Evolutionary conservation across 2,113 vertebrate genomes (phyloP).

Genomic region (Prolemur simus): DNA sequence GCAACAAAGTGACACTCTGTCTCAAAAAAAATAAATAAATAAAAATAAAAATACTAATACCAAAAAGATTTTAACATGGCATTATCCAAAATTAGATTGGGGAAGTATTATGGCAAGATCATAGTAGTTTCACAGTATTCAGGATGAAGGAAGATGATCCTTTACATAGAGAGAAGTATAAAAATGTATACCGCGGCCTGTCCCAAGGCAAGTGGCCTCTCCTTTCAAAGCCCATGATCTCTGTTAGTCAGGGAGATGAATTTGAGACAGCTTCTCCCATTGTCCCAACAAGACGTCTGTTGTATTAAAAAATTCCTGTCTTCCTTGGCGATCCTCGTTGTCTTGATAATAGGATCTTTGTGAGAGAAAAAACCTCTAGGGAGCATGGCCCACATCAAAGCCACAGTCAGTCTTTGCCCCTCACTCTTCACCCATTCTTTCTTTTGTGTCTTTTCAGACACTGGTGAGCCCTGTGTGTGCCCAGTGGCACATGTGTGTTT

Average conservation of each 20-base stretch:
- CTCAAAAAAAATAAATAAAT: too few species aligned
- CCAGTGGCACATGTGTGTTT: neutral
- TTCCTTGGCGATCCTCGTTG: too few species aligned
- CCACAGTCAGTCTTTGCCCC: neutral
- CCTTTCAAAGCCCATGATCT: too few species aligned
- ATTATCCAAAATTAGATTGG: neutral
- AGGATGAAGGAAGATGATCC: neutral
- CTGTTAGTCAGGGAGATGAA: too few species aligned
- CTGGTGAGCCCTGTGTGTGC: neutral
- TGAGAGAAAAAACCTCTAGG: too few species aligned
- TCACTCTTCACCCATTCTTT: neutral
- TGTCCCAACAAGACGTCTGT: too few species aligned
- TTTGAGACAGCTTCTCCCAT: too few species aligned
- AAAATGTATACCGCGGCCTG: neutral
- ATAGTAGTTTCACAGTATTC: neutral
- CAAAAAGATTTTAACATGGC: neutral
- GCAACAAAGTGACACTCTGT: too few species aligned
- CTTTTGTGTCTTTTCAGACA: neutral
- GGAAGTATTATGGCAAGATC: neutral
- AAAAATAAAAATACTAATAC: slow-evolving; percentile 7
- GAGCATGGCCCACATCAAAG: neutral
- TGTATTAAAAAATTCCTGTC: too few species aligned
- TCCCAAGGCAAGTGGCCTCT: too few species aligned
- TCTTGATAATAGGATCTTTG: too few species aligned
- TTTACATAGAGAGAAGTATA: neutral